Conservation (phyloP, 1,140 invertebrate species). For the Lamellibrachia luymesi region DNA sequence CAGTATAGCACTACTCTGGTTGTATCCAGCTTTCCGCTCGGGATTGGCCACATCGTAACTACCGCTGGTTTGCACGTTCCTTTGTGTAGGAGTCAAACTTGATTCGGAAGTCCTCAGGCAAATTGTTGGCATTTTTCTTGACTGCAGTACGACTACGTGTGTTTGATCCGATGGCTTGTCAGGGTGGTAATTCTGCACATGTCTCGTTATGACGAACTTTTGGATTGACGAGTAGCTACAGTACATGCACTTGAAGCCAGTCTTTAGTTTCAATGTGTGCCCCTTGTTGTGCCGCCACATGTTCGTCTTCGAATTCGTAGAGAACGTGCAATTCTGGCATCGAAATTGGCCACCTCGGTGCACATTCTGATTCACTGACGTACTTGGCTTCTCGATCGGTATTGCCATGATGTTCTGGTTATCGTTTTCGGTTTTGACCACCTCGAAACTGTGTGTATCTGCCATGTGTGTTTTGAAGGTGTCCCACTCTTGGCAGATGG, state of each 20-base stretch:
- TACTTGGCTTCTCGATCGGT: not conserved
- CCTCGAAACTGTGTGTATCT: not conserved
- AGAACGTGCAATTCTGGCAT: not conserved
- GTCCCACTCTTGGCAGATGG: not conserved
- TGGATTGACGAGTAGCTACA: not conserved
- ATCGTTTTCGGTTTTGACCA: not conserved
- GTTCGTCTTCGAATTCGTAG: not conserved
- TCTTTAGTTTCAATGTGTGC: not conserved
- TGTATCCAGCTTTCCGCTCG: not conserved
- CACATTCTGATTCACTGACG: not conserved
- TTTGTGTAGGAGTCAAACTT: not conserved
- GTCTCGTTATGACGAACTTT: not conserved
- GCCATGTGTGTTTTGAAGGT: not conserved
- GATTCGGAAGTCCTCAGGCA: not conserved
- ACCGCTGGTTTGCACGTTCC: not conserved
- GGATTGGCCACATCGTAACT: not conserved
- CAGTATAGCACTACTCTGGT: not conserved
- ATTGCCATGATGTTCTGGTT: not conserved
- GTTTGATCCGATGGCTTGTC: not conserved
- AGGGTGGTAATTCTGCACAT: not conserved
- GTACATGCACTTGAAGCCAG: not conserved
- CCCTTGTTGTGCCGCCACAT: not conserved
- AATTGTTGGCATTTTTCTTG: not conserved
- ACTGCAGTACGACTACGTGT: not conserved
- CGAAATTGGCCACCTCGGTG: not conserved